Evolutionary conservation across 1,140 invertebrate species (phyloP).

Genomic region (Adoxophyes honmai): DNA sequence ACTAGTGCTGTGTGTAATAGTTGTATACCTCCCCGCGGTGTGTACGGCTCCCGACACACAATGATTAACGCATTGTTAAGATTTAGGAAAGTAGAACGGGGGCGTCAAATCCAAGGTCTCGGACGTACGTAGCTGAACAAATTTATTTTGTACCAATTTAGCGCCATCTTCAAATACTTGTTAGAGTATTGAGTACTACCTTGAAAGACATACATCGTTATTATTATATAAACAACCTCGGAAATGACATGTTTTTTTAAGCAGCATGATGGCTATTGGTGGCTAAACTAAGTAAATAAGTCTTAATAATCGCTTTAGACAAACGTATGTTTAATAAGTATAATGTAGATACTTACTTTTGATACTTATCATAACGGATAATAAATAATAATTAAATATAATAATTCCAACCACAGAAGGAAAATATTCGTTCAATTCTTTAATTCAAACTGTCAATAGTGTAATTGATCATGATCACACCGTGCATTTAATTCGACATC

Average conservation of each 20-base stretch:
- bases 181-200: slow-evolving; percentile 20
- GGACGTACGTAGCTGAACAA: slow-evolving; percentile 51
- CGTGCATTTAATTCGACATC: too few species aligned
- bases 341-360: too few species aligned
- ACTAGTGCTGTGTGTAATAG: neutral
- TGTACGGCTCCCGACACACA: slow-evolving; percentile 26
- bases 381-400: too few species aligned
- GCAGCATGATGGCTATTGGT: neutral
- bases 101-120: slow-evolving; percentile 58
- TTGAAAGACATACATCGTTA: slow-evolving; percentile 28
- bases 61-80: slow-evolving; percentile 59
- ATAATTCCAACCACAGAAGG: too few species aligned
- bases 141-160: slow-evolving; percentile 48
- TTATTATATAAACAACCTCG: slow-evolving; percentile 18
- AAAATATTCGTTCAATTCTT: too few species aligned
- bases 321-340: too few species aligned
- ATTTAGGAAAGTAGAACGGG: slow-evolving; percentile 64
- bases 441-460: too few species aligned
- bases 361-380: too few species aligned
- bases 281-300: neutral
- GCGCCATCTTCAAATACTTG: slow-evolving; percentile 31
- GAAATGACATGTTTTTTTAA: neutral
- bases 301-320: too few species aligned
- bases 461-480: too few species aligned
- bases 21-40: neutral